Conservation (phyloP, 2,888 invertebrate species). For the Clivina fossor region DNA sequence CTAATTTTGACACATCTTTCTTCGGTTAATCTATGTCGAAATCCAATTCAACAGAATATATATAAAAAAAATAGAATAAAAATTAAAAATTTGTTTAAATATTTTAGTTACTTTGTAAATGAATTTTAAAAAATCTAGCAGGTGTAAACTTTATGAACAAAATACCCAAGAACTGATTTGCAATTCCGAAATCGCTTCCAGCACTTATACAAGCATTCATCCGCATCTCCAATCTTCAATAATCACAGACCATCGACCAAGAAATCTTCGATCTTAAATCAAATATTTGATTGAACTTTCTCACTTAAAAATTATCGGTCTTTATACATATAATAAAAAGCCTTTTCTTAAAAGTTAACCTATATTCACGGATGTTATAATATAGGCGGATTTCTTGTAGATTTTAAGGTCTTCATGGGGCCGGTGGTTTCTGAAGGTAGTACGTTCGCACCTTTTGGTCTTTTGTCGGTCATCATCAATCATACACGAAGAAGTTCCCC, state of each 20-base stretch:
- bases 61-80: not conserved
- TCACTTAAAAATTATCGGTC: too few relatives aligned
- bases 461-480: conserved; percentile 13
- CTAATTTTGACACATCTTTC: not conserved
- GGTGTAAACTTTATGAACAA: conserved; percentile 17
- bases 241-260: too few relatives aligned
- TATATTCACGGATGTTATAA: too few relatives aligned
- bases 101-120: not conserved
- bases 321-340: too few relatives aligned
- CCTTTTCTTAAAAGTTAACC: too few relatives aligned
- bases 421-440: too few relatives aligned
- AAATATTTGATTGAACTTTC: conserved; percentile 25
- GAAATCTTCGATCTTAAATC: conserved; percentile 21
- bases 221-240: too few relatives aligned
- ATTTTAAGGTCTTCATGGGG: too few relatives aligned
- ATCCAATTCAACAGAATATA: not conserved
- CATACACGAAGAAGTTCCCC: conserved; percentile 1
- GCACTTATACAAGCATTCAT: conserved; percentile 6
- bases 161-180: conserved; percentile 21
- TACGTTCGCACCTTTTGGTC: conserved; percentile 6
- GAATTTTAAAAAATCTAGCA: too few relatives aligned
- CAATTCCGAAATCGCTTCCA: too few relatives aligned
- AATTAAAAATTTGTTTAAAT: conserved; percentile 3
- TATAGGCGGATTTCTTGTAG: too few relatives aligned
- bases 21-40: not conserved